Base-by-base conservation (phyloP, 2,888 invertebrate species). In the Conistra vaccinii region DNA sequence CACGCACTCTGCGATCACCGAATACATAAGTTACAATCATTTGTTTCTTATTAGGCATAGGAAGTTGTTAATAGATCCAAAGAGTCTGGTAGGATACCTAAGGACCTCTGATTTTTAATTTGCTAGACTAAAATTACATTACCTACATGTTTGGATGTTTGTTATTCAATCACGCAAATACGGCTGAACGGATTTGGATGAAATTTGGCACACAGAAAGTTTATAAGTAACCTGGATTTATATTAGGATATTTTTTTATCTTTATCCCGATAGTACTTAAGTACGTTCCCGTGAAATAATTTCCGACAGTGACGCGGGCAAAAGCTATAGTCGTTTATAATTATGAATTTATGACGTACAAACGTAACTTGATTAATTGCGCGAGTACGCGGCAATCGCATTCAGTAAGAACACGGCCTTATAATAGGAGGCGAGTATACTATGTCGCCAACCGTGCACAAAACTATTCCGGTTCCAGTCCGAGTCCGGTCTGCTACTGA, bases 1-100 rank as follows among this genome's bases (percentile, higher is more conserved):
- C 81, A 63, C 69, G 61, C 53, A 60, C 32, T 73, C 7, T 55
- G 67, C 14, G 42, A 53, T 62, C 53, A n/a, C 67, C 76, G 39
- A 73, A 76, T 73, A 48, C 17, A 0, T 17, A 55, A 62, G 65
- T 73, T 58, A 42, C n/a, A 9, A 60, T 65, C 35, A 51, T 71
- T 84, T 84, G 69, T 83, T 67, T 53, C 75, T 0, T 48, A 72
- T 78, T 83, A 20, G 72, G 42, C 20, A 61, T 29, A 26, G 53
- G 72, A 83, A 80, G 78, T 68, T 58, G n/a, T 63, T 65, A 66
- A 9, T 75, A 9, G 57, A 26, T 51, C 58, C 42, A 23, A 32
- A 32, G 2, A 58, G 1, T 78, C 68, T 78, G 39, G 9, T 58
- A 42, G n/a, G 20, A 35, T 61, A 48, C 9, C 42, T 39, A 29